Conservation (phyloP, 53 echinoderm and acorn worm genomes). For the Echinometra lucunter region DNA sequence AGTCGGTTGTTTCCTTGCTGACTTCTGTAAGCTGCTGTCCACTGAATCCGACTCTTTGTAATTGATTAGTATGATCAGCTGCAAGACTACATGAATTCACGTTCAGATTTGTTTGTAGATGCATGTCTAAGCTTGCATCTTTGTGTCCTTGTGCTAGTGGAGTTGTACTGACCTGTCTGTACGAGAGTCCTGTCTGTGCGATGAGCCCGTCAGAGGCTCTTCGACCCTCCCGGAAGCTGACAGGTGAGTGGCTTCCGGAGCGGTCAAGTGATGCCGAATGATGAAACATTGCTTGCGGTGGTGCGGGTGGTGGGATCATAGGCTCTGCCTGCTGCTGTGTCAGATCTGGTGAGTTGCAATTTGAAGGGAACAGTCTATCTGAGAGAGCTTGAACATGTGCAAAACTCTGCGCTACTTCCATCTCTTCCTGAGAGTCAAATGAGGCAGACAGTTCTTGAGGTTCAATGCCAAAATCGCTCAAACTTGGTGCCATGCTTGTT, state of each 20-base stretch:
- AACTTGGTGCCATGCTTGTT: slow-evolving; percentile 86
- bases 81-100: slow-evolving; percentile 79
- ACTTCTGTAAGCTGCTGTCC: slow-evolving; percentile 31
- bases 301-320: slow-evolving; percentile 74
- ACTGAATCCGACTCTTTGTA: slow-evolving; percentile 45
- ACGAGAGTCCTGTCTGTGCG: slow-evolving; percentile 69
- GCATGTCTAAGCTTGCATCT: slow-evolving; percentile 71
- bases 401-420: slow-evolving; percentile 98
- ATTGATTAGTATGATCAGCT: slow-evolving; percentile 77
- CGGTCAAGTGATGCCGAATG: slow-evolving; percentile 80
- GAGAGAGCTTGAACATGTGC: slow-evolving; percentile 82
- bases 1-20: slow-evolving; percentile 49
- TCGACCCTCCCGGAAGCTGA: slow-evolving; percentile 94
- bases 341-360: slow-evolving; percentile 95
- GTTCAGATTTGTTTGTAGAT: slow-evolving; percentile 73
- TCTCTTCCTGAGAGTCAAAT: slow-evolving; percentile 88
- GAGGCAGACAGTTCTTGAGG: slow-evolving; percentile 95
- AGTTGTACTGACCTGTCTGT: slow-evolving; percentile 51
- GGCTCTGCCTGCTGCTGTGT: slow-evolving; percentile 79
- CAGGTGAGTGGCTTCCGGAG: slow-evolving; percentile 91
- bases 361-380: slow-evolving; percentile 74
- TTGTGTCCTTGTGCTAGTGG: slow-evolving; percentile 75
- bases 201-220: slow-evolving; percentile 96
- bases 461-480: slow-evolving; percentile 98
- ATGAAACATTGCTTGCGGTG: slow-evolving; percentile 72